Conservation (phyloP, 2,113 vertebrate genomes). For the Girardinichthys multiradiatus region DNA sequence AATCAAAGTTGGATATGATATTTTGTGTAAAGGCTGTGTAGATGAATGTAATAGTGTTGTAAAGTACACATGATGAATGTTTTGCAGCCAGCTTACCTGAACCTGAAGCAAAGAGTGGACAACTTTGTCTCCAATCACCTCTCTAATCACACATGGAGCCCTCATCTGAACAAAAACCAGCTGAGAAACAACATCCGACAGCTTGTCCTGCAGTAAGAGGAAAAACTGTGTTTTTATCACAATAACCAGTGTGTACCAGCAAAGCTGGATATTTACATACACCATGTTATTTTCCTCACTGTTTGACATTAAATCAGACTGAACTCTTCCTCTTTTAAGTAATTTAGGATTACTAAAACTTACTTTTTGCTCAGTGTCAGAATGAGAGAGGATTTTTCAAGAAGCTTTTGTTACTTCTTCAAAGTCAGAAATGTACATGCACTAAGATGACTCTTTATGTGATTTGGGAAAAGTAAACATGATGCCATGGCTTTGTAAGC, state of each 20-base stretch:
- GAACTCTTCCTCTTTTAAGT: background rate
- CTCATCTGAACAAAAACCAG: constrained; percentile 98
- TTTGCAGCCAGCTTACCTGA: constrained; percentile 94
- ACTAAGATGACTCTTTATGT: too few species aligned
- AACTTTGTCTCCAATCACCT: constrained; percentile 98
- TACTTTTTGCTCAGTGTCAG: too few species aligned
- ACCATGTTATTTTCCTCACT: background rate
- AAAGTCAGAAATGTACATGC: too few species aligned
- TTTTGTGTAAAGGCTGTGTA: background rate
- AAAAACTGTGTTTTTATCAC: background rate
- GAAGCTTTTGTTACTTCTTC: too few species aligned
- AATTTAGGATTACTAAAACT: too few species aligned
- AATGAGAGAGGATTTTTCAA: too few species aligned
- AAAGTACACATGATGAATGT: background rate
- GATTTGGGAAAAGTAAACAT: too few species aligned
- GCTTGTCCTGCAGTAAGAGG: constrained; percentile 95
- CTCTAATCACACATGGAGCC: constrained; percentile 98
- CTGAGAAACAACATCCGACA: constrained; percentile 97
- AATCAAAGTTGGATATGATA: background rate
- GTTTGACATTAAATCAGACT: background rate
- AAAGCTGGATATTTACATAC: too few species aligned
- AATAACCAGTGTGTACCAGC: background rate
- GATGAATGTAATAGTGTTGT: background rate
- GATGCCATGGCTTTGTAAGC: too few species aligned
- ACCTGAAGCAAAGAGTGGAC: constrained; percentile 95